Base-by-base conservation (phyloP, 2,113 vertebrate genomes). In the Carollia perspicillata region DNA sequence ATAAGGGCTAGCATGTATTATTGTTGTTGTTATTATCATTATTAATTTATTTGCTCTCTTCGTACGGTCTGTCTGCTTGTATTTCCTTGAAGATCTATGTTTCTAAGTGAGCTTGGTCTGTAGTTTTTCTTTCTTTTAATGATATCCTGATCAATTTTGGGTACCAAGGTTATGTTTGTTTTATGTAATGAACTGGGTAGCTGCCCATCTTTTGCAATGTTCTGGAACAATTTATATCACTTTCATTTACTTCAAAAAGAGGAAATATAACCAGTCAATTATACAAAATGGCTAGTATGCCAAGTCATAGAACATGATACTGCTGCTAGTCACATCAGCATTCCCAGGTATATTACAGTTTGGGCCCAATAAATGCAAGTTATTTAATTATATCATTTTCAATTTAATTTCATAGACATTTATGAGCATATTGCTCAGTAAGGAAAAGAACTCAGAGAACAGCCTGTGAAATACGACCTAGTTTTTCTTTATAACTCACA, bases 371-470 rank as follows among this genome's bases (percentile, higher is more conserved):
- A 88, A 93, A 72, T 51, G 44, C n/a, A 91, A 95, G 51, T 93
- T 53, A 80, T 75, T 75, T 81, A 96, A 93, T 96, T 89, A 90
- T 86, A 83, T 60, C 51, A 96, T 92, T 96, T 85, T 78, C 49
- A 72, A 37, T 96, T 92, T 95, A 91, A 78, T 89, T 77, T 78
- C 60, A 35, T 51, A 69, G 69, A 90, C 77, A 86, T 91, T 72
- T 89, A 95, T 86, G 60, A 93, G 77, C 78, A 66, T 77, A 89
- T 66, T 95, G 30, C 68, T 92, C 79, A 83, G 18, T 81, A 30
- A 85, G 53, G 72, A 96, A 93, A 85, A 75, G 33, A 55, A 68
- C 40, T 58, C 93, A 77, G 28, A 72, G 30, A 93, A 66, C 14
- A 83, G 44, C 44, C 58, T 78, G 22, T 93, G 95, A 93, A 96